Percentiles rank a stretch among this genome's conserved stretches.
Conservation (phyloP, 2,888 invertebrate species). For the Amaurobius ferox region DNA sequence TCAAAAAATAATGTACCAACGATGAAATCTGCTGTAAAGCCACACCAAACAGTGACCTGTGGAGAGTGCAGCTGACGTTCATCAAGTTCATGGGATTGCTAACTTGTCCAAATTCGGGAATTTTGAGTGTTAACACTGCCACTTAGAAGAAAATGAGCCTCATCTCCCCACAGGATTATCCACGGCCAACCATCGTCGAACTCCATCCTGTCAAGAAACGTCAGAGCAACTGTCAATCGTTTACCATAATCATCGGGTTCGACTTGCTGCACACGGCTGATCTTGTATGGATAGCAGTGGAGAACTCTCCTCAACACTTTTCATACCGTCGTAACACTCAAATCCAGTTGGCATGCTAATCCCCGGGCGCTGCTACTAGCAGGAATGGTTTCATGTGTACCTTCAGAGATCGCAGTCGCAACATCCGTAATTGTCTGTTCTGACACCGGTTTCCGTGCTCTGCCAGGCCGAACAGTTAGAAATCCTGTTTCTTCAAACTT, state of each 20-base stretch:
- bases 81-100: neutral
- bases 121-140: neutral
- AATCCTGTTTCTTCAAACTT: slow-evolving; percentile 3
- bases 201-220: neutral
- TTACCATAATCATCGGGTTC: neutral
- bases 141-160: neutral
- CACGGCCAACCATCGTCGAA: neutral
- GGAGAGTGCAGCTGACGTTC: no score
- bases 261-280: neutral
- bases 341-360: neutral
- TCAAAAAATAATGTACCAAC: neutral
- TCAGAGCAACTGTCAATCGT: neutral
- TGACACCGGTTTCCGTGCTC: neutral
- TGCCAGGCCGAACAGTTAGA: neutral
- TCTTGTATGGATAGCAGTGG: neutral
- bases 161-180: neutral
- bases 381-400: neutral
- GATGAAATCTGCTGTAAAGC: neutral
- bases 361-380: neutral
- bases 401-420: neutral
- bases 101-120: neutral
- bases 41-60: no score
- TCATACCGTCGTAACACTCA: neutral
- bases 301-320: neutral
- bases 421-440: neutral